Base-by-base conservation (phyloP, 1,140 invertebrate species). In the Drepana arcuata region DNA sequence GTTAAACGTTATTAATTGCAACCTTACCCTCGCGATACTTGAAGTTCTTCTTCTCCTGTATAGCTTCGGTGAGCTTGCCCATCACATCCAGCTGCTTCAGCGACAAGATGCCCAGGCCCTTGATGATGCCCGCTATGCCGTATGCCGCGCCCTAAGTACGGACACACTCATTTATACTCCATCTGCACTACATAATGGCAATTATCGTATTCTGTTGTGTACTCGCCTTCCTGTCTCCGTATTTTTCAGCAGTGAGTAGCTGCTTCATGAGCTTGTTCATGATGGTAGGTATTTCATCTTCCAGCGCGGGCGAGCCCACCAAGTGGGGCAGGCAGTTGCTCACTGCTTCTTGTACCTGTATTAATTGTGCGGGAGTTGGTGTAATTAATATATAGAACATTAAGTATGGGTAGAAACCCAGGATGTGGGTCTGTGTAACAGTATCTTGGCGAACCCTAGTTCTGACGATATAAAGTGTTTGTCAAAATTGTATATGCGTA, bases 41-140 rank as follows among this genome's bases (percentile, higher is more conserved):
- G 48, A 94, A 95, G 69, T 97, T 97, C 67, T 98, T 98, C 66
- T 99, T 99, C 72, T 99, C 94, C 72, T 98, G 95, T 58, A 99
- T 96, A 40, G 95, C 96, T 32, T 92, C 92, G 0, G 95, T 98
- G 14, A 99, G 82, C 37, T 92, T 95, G 0, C 91, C 92, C 94
- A 99, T 98, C 13, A 99, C 96, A 58, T 98, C 94, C 21, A 97
- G 85, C 64, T 99, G 96, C 68, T 99, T 99, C 7, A 99, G 77
- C 0, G 95, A 93, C 2, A 98, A 81, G 58, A 99, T 99, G 24
- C 98, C 98, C 66, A 99, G 90, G 1, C 98, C 97, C 80, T 98
- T 98, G 2, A 99, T 93, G 32, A 94, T 86, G 10, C 94, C 94
- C 2, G 94, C 94, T 21, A 96, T 87, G 2, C 94, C 95, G 68